phyloP scores from a whole-genome alignment of 2,888 invertebrate species.

The Drosophila fulvimacula region DNA sequence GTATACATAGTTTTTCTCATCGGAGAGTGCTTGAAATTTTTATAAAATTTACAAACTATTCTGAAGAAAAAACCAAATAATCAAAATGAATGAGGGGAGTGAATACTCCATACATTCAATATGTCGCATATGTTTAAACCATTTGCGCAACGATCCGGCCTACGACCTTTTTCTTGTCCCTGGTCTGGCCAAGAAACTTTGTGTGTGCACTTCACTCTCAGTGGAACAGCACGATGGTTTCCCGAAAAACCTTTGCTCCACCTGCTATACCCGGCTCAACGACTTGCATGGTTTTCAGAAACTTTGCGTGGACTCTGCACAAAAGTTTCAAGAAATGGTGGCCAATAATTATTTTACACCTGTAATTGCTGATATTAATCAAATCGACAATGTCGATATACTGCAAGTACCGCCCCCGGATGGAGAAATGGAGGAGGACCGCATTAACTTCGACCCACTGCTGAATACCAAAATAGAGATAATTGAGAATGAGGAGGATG shows the following conservation, averaged over 20 bases:
- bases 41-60: constrained; percentile 26
- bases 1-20: constrained; percentile 64
- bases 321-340: constrained; percentile 75
- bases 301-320: constrained; percentile 77
- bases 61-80: constrained; percentile 17
- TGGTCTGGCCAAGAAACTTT: constrained; percentile 79
- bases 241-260: constrained; percentile 77
- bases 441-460: constrained; percentile 56
- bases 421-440: constrained; percentile 73
- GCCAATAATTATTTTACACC: constrained; percentile 55
- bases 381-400: constrained; percentile 68
- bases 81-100: constrained; percentile 60
- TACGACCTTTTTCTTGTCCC: constrained; percentile 79
- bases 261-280: constrained; percentile 73
- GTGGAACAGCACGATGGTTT: constrained; percentile 82
- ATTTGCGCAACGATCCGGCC: constrained; percentile 62
- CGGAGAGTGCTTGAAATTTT: constrained; percentile 43
- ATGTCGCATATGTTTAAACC: constrained; percentile 81
- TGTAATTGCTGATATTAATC: constrained; percentile 55
- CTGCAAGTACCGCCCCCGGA: constrained; percentile 60
- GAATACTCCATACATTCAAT: constrained; percentile 73
- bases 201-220: constrained; percentile 78
- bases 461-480: constrained; percentile 67
- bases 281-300: constrained; percentile 81
- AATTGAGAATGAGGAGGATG: constrained; percentile 79